Evolutionary conservation across 2,113 vertebrate species (phyloP).

Genomic region (Gallinago media): DNA sequence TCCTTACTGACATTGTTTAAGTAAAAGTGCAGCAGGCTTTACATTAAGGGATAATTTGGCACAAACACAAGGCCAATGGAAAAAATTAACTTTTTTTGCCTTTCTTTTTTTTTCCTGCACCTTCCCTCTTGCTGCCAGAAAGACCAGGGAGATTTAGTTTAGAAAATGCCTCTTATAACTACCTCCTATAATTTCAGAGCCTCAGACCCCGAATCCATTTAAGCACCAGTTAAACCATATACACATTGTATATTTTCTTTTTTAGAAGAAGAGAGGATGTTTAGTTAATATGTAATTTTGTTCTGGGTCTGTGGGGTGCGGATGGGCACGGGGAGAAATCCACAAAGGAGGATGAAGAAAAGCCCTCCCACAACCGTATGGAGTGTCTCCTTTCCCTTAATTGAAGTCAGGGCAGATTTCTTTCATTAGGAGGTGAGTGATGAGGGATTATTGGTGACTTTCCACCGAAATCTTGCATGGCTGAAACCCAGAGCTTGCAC

Average conservation of each 20-base stretch:
- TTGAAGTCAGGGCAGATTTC: neutral
- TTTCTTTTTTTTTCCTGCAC: neutral
- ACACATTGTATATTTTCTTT: neutral
- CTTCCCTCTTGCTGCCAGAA: neutral
- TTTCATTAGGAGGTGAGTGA: neutral
- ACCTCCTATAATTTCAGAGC: neutral
- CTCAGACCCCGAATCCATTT: neutral
- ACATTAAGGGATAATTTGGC: slow-evolving; percentile 47
- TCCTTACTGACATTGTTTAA: slow-evolving; percentile 23
- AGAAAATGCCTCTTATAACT: slow-evolving; percentile 19
- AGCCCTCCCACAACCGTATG: accelerated
- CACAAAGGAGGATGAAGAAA: accelerated
- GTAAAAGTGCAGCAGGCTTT: slow-evolving; percentile 53
- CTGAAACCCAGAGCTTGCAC: neutral
- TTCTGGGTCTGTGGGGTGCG: neutral
- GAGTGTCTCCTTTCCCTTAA: neutral
- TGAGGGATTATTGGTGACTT: neutral
- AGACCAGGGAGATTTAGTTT: slow-evolving; percentile 34
- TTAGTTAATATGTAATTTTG: neutral
- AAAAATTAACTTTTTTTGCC: slow-evolving; percentile 19
- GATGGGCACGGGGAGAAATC: neutral
- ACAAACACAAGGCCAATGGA: slow-evolving; percentile 9
- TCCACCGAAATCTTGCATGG: neutral
- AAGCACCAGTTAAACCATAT: neutral
- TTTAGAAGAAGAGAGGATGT: neutral